Conservation (phyloP, 2,888 invertebrate species). For the Xanthostigma xanthostigma region DNA sequence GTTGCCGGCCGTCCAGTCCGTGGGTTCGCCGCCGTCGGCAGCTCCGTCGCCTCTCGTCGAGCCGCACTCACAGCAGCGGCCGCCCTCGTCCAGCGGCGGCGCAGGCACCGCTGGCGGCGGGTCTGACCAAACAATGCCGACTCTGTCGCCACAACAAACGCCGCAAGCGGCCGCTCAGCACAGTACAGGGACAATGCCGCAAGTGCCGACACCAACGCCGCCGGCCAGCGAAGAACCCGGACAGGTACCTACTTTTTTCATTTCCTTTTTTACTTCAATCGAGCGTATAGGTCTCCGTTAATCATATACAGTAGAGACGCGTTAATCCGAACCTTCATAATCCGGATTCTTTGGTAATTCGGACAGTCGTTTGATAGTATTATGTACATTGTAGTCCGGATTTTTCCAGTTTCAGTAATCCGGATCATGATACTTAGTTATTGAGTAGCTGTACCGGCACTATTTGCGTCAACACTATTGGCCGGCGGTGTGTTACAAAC, state of each 20-base stretch:
- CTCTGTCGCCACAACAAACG: slow-evolving; percentile 51
- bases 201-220: slow-evolving; percentile 20
- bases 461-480: too few relatives aligned
- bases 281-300: too few relatives aligned
- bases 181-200: slow-evolving; percentile 10
- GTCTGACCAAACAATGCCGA: slow-evolving; percentile 50
- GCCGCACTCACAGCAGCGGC: slow-evolving; percentile 57
- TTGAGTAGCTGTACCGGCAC: too few relatives aligned
- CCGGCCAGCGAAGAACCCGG: slow-evolving; percentile 23
- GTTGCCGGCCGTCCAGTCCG: slow-evolving; percentile 38
- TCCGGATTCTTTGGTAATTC: too few relatives aligned
- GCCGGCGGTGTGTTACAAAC: too few relatives aligned
- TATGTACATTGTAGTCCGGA: too few relatives aligned
- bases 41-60: slow-evolving; percentile 56
- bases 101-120: slow-evolving; percentile 40
- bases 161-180: slow-evolving; percentile 28
- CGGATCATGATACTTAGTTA: too few relatives aligned
- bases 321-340: too few relatives aligned
- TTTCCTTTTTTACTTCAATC: too few relatives aligned
- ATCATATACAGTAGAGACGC: too few relatives aligned
- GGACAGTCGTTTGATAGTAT: too few relatives aligned
- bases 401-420: too few relatives aligned
- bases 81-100: slow-evolving; percentile 40
- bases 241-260: slow-evolving; percentile 12
- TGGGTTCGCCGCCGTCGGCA: slow-evolving; percentile 49